Conservation (phyloP, 1,140 invertebrate species). For the Lepidurus apus region DNA sequence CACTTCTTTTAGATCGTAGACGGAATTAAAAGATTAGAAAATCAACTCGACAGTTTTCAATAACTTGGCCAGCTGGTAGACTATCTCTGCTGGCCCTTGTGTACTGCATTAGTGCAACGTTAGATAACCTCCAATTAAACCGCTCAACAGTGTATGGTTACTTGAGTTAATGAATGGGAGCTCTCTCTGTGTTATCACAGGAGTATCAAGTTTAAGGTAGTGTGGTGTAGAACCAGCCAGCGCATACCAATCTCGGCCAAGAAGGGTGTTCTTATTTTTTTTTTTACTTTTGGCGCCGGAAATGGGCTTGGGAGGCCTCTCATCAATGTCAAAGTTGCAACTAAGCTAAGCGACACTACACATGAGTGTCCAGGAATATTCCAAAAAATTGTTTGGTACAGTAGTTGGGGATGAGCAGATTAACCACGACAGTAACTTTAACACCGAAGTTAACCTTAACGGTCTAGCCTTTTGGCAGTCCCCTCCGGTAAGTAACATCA, state of each 20-base stretch:
- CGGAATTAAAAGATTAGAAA: background rate
- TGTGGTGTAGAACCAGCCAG: background rate
- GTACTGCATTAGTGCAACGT: background rate
- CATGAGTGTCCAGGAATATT: background rate
- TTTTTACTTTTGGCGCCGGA: background rate
- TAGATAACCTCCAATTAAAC: background rate
- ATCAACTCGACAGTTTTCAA: background rate
- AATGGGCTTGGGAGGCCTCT: slow-evolving; percentile 16
- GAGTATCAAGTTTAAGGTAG: background rate
- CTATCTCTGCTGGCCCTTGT: background rate
- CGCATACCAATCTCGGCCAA: background rate
- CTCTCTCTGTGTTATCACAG: background rate
- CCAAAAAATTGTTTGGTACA: too few species aligned
- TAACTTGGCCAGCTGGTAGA: background rate
- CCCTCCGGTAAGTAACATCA: background rate
- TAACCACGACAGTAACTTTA: background rate
- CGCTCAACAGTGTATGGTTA: background rate
- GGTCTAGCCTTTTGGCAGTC: background rate
- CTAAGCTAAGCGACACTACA: background rate
- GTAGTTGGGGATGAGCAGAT: too few species aligned
- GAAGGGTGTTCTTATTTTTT: background rate
- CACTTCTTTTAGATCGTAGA: too few species aligned
- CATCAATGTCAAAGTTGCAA: background rate
- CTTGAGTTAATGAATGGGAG: background rate
- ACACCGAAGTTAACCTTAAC: background rate